These are phyloP conservation scores for Orthosia gothica DNA, from an alignment of 2,888 invertebrate genomes.

Conservation along the genomic window DNA sequence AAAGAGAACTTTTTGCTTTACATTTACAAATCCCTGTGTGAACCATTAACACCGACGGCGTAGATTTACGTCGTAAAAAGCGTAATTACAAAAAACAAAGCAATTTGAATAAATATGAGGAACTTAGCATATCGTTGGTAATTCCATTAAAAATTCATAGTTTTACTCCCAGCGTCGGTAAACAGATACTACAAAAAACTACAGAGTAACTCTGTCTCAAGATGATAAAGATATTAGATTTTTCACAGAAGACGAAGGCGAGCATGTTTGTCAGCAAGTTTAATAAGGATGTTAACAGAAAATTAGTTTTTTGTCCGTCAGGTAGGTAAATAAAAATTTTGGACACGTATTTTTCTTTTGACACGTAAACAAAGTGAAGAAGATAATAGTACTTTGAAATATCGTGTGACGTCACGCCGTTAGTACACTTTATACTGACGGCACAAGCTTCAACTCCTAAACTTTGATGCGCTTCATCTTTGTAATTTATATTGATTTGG, in stretches of 20 bases:
- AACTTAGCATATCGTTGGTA: constrained; percentile 74
- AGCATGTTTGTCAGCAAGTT: background rate
- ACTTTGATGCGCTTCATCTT: too few relatives aligned
- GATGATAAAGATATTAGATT: constrained; percentile 1
- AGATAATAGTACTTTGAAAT: too few relatives aligned
- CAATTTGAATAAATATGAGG: constrained; percentile 80
- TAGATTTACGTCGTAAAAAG: constrained; percentile 52
- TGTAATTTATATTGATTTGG: too few relatives aligned
- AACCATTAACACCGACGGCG: constrained; percentile 47
- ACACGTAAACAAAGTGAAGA: too few relatives aligned
- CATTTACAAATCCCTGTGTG: constrained; percentile 54
- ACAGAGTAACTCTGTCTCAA: constrained; percentile 25
- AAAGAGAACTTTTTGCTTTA: constrained; percentile 48
- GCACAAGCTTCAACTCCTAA: too few relatives aligned
- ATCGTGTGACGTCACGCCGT: too few relatives aligned
- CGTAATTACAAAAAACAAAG: constrained; percentile 72
- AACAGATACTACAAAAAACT: constrained; percentile 15
- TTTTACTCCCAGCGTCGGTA: constrained; percentile 44
- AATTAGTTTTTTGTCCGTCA: too few relatives aligned
- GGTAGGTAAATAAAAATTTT: too few relatives aligned
- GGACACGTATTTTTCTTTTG: too few relatives aligned
- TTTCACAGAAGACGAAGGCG: background rate
- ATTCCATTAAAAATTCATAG: constrained; percentile 79
- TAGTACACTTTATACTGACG: too few relatives aligned
- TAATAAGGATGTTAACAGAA: background rate